Evolutionary conservation across 2,888 invertebrate species (phyloP).

Genomic region (Cephus runcator): DNA sequence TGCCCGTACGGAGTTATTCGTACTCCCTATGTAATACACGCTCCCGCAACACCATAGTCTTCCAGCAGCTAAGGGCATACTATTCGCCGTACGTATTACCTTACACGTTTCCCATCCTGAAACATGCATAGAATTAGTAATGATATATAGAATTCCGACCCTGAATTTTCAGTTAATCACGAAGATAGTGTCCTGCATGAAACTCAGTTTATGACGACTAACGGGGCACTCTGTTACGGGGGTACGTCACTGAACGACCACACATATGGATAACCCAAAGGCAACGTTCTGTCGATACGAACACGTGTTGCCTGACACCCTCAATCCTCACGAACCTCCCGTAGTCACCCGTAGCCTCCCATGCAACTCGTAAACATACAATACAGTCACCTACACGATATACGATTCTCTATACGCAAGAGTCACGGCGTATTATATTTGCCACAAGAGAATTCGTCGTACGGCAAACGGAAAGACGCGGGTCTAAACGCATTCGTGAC

Average conservation of each 20-base stretch:
- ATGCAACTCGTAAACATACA: conserved; percentile 50
- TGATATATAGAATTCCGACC: not conserved
- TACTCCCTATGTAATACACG: conserved; percentile 16
- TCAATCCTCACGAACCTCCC: conserved; percentile 22
- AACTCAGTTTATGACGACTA: not conserved
- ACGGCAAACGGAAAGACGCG: conserved; percentile 30
- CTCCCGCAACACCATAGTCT: not conserved
- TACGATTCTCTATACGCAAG: not conserved
- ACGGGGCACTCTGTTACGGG: not conserved
- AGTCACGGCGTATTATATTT: conserved; percentile 53
- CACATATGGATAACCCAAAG: conserved; percentile 50
- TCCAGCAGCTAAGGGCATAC: not conserved
- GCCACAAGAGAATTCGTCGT: conserved; percentile 45
- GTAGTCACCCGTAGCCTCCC: conserved; percentile 19
- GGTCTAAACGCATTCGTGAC: conserved; percentile 56
- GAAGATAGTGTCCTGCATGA: not conserved
- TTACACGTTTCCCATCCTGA: not conserved
- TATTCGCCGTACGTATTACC: not conserved
- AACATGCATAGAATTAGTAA: not conserved
- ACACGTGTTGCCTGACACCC: conserved; percentile 52
- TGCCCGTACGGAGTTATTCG: conserved; percentile 42
- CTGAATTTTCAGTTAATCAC: not conserved
- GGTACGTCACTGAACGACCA: conserved; percentile 38
- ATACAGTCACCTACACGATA: conserved; percentile 47
- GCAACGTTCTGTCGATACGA: conserved; percentile 55